phyloP scores from a whole-genome alignment of 2,888 invertebrate species.

The Cephus rjabovi region DNA sequence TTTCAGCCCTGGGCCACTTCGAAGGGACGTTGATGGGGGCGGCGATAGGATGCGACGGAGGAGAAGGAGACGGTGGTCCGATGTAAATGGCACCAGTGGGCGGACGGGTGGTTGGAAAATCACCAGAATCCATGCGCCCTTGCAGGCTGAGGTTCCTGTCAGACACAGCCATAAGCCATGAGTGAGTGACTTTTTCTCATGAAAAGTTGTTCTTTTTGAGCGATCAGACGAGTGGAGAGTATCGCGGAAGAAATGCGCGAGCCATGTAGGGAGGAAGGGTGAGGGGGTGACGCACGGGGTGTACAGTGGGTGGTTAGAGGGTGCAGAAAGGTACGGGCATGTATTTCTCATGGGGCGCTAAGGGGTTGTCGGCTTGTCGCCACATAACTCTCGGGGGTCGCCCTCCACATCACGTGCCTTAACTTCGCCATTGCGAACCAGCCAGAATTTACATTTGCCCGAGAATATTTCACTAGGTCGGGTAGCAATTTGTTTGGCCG shows the following conservation, averaged over 20 bases:
- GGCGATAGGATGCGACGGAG: neutral
- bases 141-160: slow-evolving; percentile 31
- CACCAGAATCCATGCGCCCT: neutral
- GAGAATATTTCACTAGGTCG: slow-evolving; percentile 44
- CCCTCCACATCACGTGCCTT: slow-evolving; percentile 21
- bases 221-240: slow-evolving; percentile 31
- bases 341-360: slow-evolving; percentile 57
- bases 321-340: slow-evolving; percentile 21
- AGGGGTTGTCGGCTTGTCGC: slow-evolving; percentile 56
- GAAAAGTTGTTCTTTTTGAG: slow-evolving; percentile 19
- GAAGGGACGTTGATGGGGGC: neutral
- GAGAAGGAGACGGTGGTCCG: neutral
- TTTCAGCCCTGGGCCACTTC: neutral
- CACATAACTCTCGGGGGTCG: slow-evolving; percentile 48
- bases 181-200: slow-evolving; percentile 44
- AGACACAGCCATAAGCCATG: slow-evolving; percentile 43
- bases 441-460: slow-evolving; percentile 48
- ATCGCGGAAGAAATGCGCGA: slow-evolving; percentile 36
- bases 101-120: neutral
- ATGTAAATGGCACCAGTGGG: neutral
- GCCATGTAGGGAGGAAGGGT: neutral
- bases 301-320: neutral
- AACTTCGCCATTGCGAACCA: slow-evolving; percentile 27
- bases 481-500: slow-evolving; percentile 51
- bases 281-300: neutral